Evolutionary conservation across 2,888 invertebrate genomes (phyloP).

Genomic region (Arge pagana): DNA sequence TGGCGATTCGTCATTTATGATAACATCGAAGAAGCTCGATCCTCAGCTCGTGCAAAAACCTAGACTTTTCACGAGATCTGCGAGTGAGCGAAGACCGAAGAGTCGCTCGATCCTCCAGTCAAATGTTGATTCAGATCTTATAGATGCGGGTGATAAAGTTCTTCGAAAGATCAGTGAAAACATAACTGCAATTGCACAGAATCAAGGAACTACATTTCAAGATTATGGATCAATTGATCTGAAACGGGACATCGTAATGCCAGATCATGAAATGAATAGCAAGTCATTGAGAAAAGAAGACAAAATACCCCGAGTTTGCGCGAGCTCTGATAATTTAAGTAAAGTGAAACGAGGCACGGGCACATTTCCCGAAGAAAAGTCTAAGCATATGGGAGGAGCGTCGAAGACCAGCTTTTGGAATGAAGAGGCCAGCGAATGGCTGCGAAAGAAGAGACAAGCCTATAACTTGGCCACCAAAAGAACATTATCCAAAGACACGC

Average conservation of each 20-base stretch:
- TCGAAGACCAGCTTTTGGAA: constrained; percentile 47
- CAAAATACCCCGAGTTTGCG: not conserved
- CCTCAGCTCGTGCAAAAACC: constrained; percentile 48
- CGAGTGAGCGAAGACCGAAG: constrained; percentile 40
- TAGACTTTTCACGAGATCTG: constrained; percentile 44
- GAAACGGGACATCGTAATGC: not conserved
- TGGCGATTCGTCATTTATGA: constrained; percentile 62
- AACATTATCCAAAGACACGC: constrained; percentile 29
- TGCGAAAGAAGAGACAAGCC: constrained; percentile 47
- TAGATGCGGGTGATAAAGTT: constrained; percentile 42
- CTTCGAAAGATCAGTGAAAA: constrained; percentile 46
- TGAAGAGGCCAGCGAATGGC: constrained; percentile 48
- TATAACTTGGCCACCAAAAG: constrained; percentile 44
- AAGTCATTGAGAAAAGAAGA: not conserved
- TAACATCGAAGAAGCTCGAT: constrained; percentile 62
- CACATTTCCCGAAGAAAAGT: constrained; percentile 26
- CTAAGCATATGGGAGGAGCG: not conserved
- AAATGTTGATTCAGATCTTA: constrained; percentile 3
- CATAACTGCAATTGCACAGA: constrained; percentile 40
- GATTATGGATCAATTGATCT: constrained; percentile 51
- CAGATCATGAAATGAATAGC: not conserved
- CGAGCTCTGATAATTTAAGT: not conserved
- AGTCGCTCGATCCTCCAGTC: constrained; percentile 2
- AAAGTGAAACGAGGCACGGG: not conserved
- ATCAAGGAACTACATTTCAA: constrained; percentile 45